A percentile compares a stretch with the other conserved stretches of the same genome.
phyloP scores from a whole-genome alignment of 1,140 invertebrate genomes.

The Prorops nasuta region DNA sequence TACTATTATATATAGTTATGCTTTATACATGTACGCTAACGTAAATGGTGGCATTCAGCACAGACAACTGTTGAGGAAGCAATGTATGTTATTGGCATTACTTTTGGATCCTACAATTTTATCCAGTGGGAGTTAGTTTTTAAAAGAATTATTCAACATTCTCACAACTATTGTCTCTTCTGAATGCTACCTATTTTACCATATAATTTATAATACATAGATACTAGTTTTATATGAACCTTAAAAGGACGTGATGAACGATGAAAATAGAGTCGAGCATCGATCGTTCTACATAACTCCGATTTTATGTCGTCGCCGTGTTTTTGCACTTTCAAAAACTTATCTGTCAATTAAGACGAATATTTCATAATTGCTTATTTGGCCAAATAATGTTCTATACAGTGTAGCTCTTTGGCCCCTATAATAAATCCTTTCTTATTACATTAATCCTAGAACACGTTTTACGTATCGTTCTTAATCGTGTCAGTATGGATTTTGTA shows the following conservation, averaged over 20 bases:
- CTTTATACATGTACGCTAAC: conserved; percentile 54
- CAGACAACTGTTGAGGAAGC: too few relatives aligned
- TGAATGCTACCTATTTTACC: too few relatives aligned
- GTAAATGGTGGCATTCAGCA: conserved; percentile 48
- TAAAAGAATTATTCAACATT: too few relatives aligned
- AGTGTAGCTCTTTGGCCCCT: conserved; percentile 39
- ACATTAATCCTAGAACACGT: conserved; percentile 18
- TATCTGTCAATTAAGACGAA: too few relatives aligned
- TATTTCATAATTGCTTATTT: conserved; percentile 9
- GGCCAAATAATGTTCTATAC: conserved; percentile 11
- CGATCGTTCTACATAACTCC: conserved; percentile 1
- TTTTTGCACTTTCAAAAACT: conserved; percentile 5
- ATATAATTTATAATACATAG: conserved; percentile 58
- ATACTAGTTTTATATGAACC: conserved; percentile 52
- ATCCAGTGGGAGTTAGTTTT: too few relatives aligned
- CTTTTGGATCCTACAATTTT: too few relatives aligned
- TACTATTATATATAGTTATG: conserved; percentile 40
- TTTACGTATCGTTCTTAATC: too few relatives aligned
- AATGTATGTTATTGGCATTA: too few relatives aligned
- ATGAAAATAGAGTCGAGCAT: conserved; percentile 48
- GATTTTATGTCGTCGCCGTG: too few relatives aligned
- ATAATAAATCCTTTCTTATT: too few relatives aligned
- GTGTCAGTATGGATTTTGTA: too few relatives aligned
- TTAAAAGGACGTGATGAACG: conserved; percentile 48
- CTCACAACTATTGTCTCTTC: too few relatives aligned